Conservation (phyloP, 2,797 vertebrate genomes). For the Tapirus indicus region DNA sequence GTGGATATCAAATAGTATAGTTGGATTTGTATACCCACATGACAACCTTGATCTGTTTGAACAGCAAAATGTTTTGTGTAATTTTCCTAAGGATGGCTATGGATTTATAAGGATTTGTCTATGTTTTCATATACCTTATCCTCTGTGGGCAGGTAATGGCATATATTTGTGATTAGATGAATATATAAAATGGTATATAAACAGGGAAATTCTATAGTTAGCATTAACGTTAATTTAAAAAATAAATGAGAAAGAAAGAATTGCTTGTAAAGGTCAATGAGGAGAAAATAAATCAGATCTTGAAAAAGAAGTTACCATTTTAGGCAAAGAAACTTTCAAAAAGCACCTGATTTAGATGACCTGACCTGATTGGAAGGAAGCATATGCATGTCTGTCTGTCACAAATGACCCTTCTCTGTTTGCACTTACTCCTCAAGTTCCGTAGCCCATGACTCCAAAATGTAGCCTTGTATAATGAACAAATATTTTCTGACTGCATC, state of each 20-base stretch:
- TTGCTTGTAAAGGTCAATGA: neutral
- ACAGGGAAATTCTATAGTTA: neutral
- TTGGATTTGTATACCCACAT: neutral
- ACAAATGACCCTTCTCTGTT: neutral
- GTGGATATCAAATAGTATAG: neutral
- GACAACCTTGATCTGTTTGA: neutral
- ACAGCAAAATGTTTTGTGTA: neutral
- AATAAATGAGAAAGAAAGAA: neutral
- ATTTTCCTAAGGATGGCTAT: neutral
- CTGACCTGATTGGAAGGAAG: neutral
- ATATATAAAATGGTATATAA: neutral
- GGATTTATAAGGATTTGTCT: neutral
- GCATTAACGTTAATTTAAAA: slow-evolving; percentile 5
- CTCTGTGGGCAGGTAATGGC: neutral
- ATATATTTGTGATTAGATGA: neutral
- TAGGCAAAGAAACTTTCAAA: slow-evolving; percentile 7
- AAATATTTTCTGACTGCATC: neutral
- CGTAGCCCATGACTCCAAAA: neutral
- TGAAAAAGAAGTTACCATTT: neutral
- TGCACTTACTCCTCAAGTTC: neutral
- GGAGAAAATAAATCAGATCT: neutral
- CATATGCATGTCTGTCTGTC: neutral
- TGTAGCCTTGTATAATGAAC: neutral
- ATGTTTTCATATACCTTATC: neutral
- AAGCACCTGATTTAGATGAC: neutral